phyloP scores from a whole-genome alignment of 2,797 vertebrate genomes.

The Schizothorax lantsangensis region DNA sequence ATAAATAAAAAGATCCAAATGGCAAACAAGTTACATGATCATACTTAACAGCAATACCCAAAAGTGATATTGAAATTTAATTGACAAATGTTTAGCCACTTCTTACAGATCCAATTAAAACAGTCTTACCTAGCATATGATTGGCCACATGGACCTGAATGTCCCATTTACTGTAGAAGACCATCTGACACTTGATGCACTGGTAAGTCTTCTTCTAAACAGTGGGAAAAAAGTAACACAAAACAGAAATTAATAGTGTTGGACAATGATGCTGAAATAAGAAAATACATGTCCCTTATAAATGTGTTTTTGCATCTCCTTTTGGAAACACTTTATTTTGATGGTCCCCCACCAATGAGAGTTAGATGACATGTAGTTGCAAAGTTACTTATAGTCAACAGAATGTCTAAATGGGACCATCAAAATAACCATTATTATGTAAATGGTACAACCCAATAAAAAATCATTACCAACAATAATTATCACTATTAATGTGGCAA shows the following conservation, averaged over 20 bases:
- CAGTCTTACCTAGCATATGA: conserved; percentile 97
- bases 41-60: not conserved
- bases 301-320: not conserved
- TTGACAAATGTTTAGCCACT: not conserved
- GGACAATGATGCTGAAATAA: not conserved
- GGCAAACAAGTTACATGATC: not conserved
- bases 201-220: conserved; percentile 99
- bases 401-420: not conserved
- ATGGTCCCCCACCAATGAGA: not conserved
- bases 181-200: conserved; percentile 99
- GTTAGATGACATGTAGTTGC: not conserved
- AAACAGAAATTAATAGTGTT: not conserved
- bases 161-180: conserved; percentile 99
- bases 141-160: conserved; percentile 99
- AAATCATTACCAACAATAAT: not conserved
- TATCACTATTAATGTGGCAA: not conserved
- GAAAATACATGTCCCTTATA: not conserved
- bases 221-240: conserved; percentile 54
- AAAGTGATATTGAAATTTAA: not conserved
- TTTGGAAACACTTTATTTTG: not conserved
- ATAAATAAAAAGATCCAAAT: not conserved
- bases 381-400: not conserved
- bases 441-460: not conserved
- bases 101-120: not conserved
- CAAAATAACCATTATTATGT: not conserved